phyloP scores from a whole-genome alignment of 2,113 vertebrate species.

The Marmota flaviventris region DNA sequence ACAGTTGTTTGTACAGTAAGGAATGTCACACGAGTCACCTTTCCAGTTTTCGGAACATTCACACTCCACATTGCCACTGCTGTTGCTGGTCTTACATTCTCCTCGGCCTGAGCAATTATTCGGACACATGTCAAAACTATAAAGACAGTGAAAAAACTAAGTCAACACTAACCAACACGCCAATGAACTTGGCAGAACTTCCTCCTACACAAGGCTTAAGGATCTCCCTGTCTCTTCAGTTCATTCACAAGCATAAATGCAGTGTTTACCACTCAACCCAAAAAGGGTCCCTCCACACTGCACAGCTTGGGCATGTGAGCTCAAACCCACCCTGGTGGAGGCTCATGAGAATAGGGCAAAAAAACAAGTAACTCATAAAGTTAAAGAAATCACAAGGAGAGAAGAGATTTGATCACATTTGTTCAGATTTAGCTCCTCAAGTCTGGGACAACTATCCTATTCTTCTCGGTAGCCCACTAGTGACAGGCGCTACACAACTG shows the following conservation, averaged over 20 bases:
- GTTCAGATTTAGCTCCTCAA: not conserved
- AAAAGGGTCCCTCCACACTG: not conserved
- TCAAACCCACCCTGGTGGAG: not conserved
- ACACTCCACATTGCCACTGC: slow-evolving; percentile 88
- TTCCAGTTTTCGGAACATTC: slow-evolving; percentile 93
- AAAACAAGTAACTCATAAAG: slow-evolving; percentile 4
- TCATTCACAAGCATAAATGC: not conserved
- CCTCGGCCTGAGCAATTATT: slow-evolving; percentile 96
- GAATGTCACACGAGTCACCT: slow-evolving; percentile 95
- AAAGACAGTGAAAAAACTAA: slow-evolving; percentile 15
- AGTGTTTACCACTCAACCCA: slow-evolving; percentile 43
- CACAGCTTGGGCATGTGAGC: not conserved
- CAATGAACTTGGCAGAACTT: not conserved
- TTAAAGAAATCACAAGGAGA: slow-evolving; percentile 41
- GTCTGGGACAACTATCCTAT: not conserved
- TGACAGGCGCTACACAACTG: not conserved
- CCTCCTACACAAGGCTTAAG: not conserved
- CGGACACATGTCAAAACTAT: slow-evolving; percentile 95
- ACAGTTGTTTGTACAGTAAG: slow-evolving; percentile 91
- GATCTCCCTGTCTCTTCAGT: not conserved
- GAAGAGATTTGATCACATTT: slow-evolving; percentile 12
- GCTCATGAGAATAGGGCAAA: not conserved
- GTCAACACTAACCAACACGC: slow-evolving; percentile 68
- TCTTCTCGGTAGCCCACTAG: not conserved
- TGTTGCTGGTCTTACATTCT: slow-evolving; percentile 89